These are phyloP conservation scores for Lochmaea capreae DNA, from an alignment of 2,888 invertebrate species.

Conservation along the genomic window DNA sequence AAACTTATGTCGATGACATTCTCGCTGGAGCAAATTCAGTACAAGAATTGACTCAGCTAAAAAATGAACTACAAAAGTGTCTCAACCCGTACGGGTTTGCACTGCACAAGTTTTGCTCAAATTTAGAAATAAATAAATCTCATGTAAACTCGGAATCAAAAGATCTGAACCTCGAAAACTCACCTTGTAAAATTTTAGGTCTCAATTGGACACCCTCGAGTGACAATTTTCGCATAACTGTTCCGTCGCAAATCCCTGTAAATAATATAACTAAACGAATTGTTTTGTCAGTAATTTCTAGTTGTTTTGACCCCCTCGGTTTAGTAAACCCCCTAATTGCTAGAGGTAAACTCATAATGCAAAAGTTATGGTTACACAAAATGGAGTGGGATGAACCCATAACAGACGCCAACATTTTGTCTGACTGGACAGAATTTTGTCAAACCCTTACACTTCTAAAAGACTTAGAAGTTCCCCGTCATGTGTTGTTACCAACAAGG, in stretches of 20 bases:
- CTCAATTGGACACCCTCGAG: slow-evolving; percentile 13
- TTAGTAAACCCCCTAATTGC: slow-evolving; percentile 37
- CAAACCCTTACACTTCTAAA: background rate
- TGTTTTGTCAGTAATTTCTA: slow-evolving; percentile 32
- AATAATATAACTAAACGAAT: slow-evolving; percentile 24
- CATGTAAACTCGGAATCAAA: background rate
- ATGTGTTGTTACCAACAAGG: background rate
- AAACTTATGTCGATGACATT: slow-evolving; percentile 41
- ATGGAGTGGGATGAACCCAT: background rate
- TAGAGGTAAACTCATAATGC: background rate
- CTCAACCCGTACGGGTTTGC: slow-evolving; percentile 23
- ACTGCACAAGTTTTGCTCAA: slow-evolving; percentile 35
- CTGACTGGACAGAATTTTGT: slow-evolving; percentile 4
- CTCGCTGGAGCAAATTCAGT: slow-evolving; percentile 30
- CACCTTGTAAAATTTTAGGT: slow-evolving; percentile 21
- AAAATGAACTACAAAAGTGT: slow-evolving; percentile 10
- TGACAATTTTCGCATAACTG: slow-evolving; percentile 1
- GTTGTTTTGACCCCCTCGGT: slow-evolving; percentile 41
- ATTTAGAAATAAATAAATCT: slow-evolving; percentile 3
- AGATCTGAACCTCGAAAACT: slow-evolving; percentile 17
- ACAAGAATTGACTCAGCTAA: slow-evolving; percentile 7
- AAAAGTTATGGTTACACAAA: too few relatives aligned
- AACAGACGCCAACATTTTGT: background rate
- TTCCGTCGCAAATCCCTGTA: background rate
- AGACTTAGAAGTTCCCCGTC: background rate